These are phyloP conservation scores for Equus przewalskii DNA, from an alignment of 2,113 vertebrate genomes.

Conservation along the genomic window DNA sequence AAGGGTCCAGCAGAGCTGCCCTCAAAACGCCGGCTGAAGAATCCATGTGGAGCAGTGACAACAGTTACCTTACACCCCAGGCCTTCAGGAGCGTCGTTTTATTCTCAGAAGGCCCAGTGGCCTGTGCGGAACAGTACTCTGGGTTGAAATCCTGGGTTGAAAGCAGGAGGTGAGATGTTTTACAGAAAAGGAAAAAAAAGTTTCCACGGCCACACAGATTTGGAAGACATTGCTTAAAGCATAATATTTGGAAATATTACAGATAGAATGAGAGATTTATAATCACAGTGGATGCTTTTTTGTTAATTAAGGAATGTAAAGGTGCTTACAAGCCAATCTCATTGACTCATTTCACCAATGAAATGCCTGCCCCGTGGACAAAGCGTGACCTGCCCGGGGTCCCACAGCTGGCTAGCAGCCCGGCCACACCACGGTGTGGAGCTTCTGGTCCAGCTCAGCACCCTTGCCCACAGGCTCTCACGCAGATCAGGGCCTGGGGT, in stretches of 20 bases:
- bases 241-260: rapidly evolving
- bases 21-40: rapidly evolving
- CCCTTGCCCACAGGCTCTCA: no score
- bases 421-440: no score
- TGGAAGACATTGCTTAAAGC: background rate
- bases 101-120: rapidly evolving
- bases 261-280: rapidly evolving
- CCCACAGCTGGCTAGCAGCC: no score
- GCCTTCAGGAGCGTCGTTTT: rapidly evolving
- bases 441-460: background rate
- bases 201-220: rapidly evolving
- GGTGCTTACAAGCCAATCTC: background rate
- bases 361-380: rapidly evolving
- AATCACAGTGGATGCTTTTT: background rate
- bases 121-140: rapidly evolving
- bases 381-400: rapidly evolving
- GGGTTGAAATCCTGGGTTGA: background rate
- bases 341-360: rapidly evolving
- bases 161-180: background rate
- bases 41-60: rapidly evolving
- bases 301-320: background rate
- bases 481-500: rapidly evolving
- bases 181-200: background rate
- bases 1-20: background rate
- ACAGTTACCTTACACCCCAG: rapidly evolving